phyloP scores from a whole-genome alignment of 2,888 invertebrate genomes.

The Malacosoma neustria region DNA sequence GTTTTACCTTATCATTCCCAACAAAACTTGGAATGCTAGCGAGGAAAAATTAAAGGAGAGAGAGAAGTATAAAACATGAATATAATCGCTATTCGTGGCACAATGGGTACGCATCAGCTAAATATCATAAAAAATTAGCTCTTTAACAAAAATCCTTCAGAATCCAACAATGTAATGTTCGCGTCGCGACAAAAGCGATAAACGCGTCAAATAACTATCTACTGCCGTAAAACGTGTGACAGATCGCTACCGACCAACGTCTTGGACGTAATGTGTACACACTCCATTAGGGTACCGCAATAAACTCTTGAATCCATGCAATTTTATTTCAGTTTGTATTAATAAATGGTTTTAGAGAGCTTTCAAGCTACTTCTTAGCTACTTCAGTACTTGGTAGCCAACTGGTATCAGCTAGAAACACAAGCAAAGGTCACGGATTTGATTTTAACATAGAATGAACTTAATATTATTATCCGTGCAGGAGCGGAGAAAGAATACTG shows the following conservation, averaged over 20 bases:
- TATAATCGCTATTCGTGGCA: background rate
- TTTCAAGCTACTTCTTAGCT: no score
- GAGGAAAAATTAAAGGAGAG: no score
- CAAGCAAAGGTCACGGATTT: no score
- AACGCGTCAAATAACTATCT: constrained; percentile 45
- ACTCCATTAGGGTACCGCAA: constrained; percentile 11
- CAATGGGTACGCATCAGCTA: background rate
- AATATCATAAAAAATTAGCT: constrained; percentile 6
- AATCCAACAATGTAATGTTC: constrained; percentile 23
- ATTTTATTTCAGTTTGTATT: background rate
- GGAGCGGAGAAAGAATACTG: no score
- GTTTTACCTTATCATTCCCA: no score
- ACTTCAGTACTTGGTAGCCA: no score
- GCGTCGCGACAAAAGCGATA: constrained; percentile 33
- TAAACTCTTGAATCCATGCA: background rate
- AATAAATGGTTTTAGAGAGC: no score
- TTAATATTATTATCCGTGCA: no score
- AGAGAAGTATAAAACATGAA: no score
- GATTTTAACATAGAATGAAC: no score
- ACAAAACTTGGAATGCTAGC: no score
- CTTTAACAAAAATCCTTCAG: background rate
- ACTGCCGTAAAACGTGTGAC: constrained; percentile 46
- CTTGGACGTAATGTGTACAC: constrained; percentile 15
- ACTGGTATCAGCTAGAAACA: no score
- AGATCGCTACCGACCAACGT: constrained; percentile 45